Evolutionary conservation across 1,140 invertebrate species (phyloP), one percentile per base, ranked within the genome.

Genomic region (Bombus superbus): DNA sequence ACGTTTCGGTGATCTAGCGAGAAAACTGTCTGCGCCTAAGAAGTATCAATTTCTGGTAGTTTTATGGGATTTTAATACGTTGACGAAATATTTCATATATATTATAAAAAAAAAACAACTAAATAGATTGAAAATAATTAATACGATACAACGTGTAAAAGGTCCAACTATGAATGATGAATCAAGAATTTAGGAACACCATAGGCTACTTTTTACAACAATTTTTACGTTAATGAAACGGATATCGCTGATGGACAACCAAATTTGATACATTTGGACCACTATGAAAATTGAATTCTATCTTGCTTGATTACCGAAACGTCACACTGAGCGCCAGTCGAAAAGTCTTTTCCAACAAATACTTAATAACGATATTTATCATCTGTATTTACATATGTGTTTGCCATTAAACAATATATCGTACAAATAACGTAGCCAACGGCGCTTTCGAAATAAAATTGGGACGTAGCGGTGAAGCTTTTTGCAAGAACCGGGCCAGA

Each of bases 161-260:
- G 47, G 0, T 0, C 5, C 2, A 8, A 0, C 22, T 22, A 53
- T 53, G 0, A 0, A 0, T 53, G 47, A 53, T 8, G 6, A 53
- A 53, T 53, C 18, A 53, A 53, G 47, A 53, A 53, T 22, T 53
- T 53, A 8, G 47, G 47, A 53, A 53, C 1, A 53, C 8, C 47
- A 53, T 6, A 53, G 5, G 18, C 22, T 22, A 53, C 0, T 8
- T 53, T 53, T 53, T 22, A 8, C 18, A 53, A 53, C 0, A 53
- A 53, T 22, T 53, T 53, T 8, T 53, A 53, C 22, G 18, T 53
- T 22, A 22, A 22, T 53, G 18, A 53, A 53, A 53, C 22, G 47
- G 6, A 53, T 53, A 53, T 53, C 5, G 6, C 18, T 6, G 47
- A 22, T 8, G 8, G 18, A 8, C 6, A 53, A 53, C 0, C 47